Evolutionary conservation across 1,140 invertebrate genomes (phyloP), one percentile per base, ranked within the genome.

Genomic region (Plutomurus gul): DNA sequence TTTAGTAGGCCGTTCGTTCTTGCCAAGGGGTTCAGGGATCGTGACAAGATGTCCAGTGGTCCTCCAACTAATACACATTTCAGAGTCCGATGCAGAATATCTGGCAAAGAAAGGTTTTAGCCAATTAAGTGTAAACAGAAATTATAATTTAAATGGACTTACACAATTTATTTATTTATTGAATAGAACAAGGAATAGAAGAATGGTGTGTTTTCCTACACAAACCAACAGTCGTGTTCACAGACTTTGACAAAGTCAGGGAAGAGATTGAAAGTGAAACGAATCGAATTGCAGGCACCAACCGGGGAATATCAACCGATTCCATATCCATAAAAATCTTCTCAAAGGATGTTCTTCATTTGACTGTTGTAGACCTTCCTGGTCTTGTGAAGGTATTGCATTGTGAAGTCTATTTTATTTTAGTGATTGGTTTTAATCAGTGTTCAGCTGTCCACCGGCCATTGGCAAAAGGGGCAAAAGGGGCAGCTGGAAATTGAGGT

Each of bases 1-100:
- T 87, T 89, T 99, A 20, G 98, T 99, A 16, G 97, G 98, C 0
- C 91, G 93, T 75, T 97, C 97, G 72, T 99, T 99, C 88, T 87
- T 99, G 60, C 98, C 98, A 16, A 89, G 98, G 84, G 98, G 98
- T 40, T 93, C 93, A 65, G 98, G 98, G 7, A 99, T 99, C 85
- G 97, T 99, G 0, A 99, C 98, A 7, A 88, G 98, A 79, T 89
- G 97, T 70, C 98, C 98, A 3, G 87, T 99, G 5, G 89, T 99
- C 79, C 88, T 99, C 5, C 98, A 99, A 87, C 87, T 99, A 11
- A 91, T 98, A 43, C 95, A 99, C 87, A 92, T 94, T 72, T 92
- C 94, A 86, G 94, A 96, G 83, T 95, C 96, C 86, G 91, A 91
- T 76, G 93, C 96, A 85, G 90, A 93, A 86, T 89, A 95, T 84